phyloP scores from a whole-genome alignment of 2,113 vertebrate species.

The Sigmodon hispidus region DNA sequence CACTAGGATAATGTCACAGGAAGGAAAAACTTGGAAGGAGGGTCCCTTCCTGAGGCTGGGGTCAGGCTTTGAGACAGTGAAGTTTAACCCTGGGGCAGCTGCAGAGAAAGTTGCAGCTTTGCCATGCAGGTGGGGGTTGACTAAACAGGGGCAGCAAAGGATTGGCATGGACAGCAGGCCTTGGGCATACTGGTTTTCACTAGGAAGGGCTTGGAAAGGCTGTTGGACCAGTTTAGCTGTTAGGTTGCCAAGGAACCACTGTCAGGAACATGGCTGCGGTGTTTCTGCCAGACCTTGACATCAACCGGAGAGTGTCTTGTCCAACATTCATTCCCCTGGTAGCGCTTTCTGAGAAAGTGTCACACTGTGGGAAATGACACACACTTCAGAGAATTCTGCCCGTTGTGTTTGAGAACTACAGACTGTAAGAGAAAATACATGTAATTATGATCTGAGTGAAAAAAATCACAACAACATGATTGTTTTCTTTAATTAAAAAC shows the following conservation, averaged over 20 bases:
- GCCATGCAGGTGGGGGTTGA: neutral
- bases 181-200: neutral
- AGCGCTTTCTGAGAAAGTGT: neutral
- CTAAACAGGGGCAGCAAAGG: neutral
- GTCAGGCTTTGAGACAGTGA: neutral
- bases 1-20: neutral
- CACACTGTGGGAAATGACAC: neutral
- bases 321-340: neutral
- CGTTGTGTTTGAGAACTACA: neutral
- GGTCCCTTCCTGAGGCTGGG: neutral
- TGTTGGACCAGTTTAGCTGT: neutral
- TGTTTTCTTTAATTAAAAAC: conserved; percentile 9
- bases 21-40: neutral
- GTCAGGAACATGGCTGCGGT: neutral
- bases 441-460: conserved; percentile 4
- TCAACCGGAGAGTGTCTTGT: neutral
- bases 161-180: neutral
- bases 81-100: neutral
- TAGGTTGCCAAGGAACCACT: neutral
- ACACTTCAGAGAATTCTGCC: neutral
- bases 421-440: conserved; percentile 6
- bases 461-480: neutral
- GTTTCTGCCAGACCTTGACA: neutral
- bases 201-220: neutral
- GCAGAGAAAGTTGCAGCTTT: neutral